These are phyloP conservation scores for Hydrochoerus hydrochaeris DNA, from an alignment of 2,113 vertebrate species.

Conservation along the genomic window DNA sequence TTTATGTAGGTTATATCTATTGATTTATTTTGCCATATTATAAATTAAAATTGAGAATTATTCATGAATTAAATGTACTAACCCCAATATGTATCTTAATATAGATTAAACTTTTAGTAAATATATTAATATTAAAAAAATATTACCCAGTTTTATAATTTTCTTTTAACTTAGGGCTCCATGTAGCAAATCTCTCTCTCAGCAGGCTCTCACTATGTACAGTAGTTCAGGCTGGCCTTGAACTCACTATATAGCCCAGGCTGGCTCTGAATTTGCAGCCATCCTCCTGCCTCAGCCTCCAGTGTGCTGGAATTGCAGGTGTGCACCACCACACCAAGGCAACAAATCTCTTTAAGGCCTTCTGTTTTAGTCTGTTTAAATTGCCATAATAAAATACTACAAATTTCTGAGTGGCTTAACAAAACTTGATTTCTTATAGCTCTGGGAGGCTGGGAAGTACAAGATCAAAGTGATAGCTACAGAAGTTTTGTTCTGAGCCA, in stretches of 20 bases:
- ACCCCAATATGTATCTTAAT: background rate
- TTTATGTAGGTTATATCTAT: background rate
- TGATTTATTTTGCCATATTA: background rate
- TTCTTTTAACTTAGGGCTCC: background rate
- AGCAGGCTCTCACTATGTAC: background rate
- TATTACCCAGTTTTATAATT: background rate
- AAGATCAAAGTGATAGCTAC: background rate
- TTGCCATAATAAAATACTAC: background rate
- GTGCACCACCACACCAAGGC: background rate
- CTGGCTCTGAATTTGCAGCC: background rate
- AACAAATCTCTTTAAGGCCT: background rate
- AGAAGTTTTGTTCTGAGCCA: background rate
- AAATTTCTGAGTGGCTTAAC: background rate
- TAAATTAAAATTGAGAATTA: constrained; percentile 3
- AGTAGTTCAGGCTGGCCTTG: background rate
- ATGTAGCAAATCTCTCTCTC: background rate
- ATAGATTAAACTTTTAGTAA: background rate
- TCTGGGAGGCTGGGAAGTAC: background rate
- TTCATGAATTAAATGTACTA: constrained; percentile 36
- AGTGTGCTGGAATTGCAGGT: background rate
- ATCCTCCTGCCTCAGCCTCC: background rate
- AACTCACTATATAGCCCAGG: background rate
- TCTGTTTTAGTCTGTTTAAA: background rate
- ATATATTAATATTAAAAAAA: background rate
- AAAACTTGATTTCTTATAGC: background rate